Percentiles rank a stretch among this genome's conserved stretches.
Conservation (phyloP, 1,140 invertebrate genomes). For the Glossosoma conforme region DNA sequence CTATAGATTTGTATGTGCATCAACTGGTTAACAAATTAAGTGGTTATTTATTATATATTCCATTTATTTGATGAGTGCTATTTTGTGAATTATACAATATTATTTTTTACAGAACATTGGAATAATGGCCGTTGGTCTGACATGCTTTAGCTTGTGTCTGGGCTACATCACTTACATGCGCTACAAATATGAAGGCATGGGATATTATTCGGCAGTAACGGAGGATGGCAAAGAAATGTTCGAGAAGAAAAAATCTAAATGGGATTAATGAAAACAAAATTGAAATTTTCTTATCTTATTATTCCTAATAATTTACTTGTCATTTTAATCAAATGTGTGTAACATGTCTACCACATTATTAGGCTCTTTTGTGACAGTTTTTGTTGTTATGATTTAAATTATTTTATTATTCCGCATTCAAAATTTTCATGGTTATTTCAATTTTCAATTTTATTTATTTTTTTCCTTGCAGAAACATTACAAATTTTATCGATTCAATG, state of each 20-base stretch:
- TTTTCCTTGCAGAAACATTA: too few species aligned
- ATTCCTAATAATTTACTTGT: too few species aligned
- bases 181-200: constrained; percentile 65
- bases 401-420: too few species aligned
- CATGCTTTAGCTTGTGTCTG: constrained; percentile 63
- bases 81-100: constrained; percentile 13
- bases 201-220: constrained; percentile 71
- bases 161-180: constrained; percentile 80
- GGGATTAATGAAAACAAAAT: too few species aligned
- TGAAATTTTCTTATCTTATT: too few species aligned
- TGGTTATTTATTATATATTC: neutral
- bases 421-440: too few species aligned
- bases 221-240: constrained; percentile 68
- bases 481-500: too few species aligned
- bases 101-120: constrained; percentile 68
- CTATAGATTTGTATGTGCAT: neutral
- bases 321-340: too few species aligned
- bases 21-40: neutral
- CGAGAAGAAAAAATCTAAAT: constrained; percentile 73
- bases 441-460: too few species aligned
- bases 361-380: too few species aligned
- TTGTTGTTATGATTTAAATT: too few species aligned
- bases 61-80: constrained; percentile 13
- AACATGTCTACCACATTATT: too few species aligned
- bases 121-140: constrained; percentile 70